Base-by-base conservation (phyloP, 2,113 vertebrate genomes). In the Acrocephalus arundinaceus region DNA sequence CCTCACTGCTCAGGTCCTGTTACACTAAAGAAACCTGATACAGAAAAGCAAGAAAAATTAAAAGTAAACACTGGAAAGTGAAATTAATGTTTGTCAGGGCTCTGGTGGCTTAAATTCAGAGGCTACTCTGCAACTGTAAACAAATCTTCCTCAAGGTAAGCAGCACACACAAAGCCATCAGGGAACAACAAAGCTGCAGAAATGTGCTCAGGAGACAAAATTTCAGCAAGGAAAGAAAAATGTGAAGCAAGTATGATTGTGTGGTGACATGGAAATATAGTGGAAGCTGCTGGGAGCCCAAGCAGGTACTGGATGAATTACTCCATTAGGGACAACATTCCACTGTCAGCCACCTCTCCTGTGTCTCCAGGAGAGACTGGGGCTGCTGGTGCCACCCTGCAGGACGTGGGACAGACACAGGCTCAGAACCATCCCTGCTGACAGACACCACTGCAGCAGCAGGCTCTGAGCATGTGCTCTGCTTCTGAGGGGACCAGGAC, bases 1-100 rank as follows among this genome's bases (percentile, higher is more conserved):
- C 61, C 25, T 11, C 20, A n/a, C 37, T 45, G 66, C 37, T 85
- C 58, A 49, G 37, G 25, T 48, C 41, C 27, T 46, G 54, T 48
- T 51, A 54, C 31, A 45, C 52, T 65, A 77, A 62, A 15, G 35
- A 15, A 86, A 80, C 25, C 25, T 81, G 43, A 75, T 57, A 79
- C 17, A 52, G 43, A 66, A 91, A 85, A 77, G 25, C 19, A 82
- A 86, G 27, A 89, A 92, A 90, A 89, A 96, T 48, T 45, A 85
- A 86, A 94, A 76, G 61, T 35, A 87, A 91, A 87, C 76, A 91
- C 30, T 67, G 51, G 58, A 68, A 94, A 91, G 45, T 46, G 59
- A 94, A 93, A 85, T 82, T 57, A 93, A 59, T 93, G 45, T 96
- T 85, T 96, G 88, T 84, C 65, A 78, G 63, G 70, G 33, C 65